Conservation (phyloP, 1,140 invertebrate genomes). For the Pogonognathellus flavescens region DNA sequence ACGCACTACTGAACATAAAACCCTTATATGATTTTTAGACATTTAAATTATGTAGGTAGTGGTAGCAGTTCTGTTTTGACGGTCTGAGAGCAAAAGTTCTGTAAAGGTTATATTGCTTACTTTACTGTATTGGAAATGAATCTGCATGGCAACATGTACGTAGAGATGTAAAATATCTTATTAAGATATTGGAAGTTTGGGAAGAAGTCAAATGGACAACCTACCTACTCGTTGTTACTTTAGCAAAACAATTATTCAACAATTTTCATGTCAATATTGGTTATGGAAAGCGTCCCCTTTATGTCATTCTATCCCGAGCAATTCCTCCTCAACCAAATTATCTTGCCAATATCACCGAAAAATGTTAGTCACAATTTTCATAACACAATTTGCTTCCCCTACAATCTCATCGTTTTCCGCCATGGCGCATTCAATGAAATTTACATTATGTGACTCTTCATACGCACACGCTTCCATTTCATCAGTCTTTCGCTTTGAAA, state of each 20-base stretch:
- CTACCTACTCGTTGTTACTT: background rate
- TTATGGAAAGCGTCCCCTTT: background rate
- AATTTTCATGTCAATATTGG: background rate
- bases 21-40: no score
- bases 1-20: no score
- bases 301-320: background rate
- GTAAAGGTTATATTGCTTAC: no score
- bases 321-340: conserved; percentile 10
- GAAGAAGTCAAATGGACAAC: background rate
- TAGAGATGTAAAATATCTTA: background rate
- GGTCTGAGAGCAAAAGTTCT: background rate
- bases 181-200: background rate
- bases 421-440: background rate
- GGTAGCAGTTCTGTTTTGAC: no score
- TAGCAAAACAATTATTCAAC: background rate
- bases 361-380: conserved; percentile 41
- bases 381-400: conserved; percentile 29
- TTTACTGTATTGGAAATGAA: background rate
- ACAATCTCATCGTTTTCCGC: conserved; percentile 2
- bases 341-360: conserved; percentile 41
- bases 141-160: no score
- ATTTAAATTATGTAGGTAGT: no score
- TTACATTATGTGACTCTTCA: background rate
- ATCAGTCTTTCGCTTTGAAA: no score
- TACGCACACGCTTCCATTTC: no score